A percentile compares a stretch with the other conserved stretches of the same genome.
Conservation (phyloP, 1,140 invertebrate species). For the Micrasema minimum region DNA sequence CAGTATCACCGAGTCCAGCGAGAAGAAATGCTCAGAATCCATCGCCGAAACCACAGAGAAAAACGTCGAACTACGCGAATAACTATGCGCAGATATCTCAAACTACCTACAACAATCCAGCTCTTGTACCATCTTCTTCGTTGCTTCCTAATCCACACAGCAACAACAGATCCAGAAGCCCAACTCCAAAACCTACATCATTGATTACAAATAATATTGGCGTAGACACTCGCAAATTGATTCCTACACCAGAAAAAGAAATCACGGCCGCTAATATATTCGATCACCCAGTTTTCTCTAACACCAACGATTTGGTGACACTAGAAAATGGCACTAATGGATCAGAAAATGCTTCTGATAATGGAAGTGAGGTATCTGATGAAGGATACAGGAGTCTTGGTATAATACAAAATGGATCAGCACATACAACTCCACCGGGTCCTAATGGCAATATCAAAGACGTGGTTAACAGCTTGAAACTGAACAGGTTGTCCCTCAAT, state of each 20-base stretch:
- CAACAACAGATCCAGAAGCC: slow-evolving; percentile 67
- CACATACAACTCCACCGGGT: slow-evolving; percentile 60
- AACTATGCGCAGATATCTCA: slow-evolving; percentile 7
- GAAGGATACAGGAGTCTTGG: slow-evolving; percentile 87
- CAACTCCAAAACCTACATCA: slow-evolving; percentile 61
- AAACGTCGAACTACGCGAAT: slow-evolving; percentile 9
- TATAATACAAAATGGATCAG: slow-evolving; percentile 69
- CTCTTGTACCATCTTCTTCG: slow-evolving; percentile 36
- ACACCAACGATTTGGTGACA: slow-evolving; percentile 51
- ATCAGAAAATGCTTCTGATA: slow-evolving; percentile 77
- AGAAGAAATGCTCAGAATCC: slow-evolving; percentile 35
- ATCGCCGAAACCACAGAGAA: slow-evolving; percentile 44
- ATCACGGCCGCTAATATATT: slow-evolving; percentile 39
- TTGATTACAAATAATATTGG: slow-evolving; percentile 62
- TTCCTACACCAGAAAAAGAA: slow-evolving; percentile 58
- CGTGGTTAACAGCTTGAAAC: slow-evolving; percentile 62
- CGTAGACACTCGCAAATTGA: slow-evolving; percentile 60
- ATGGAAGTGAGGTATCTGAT: slow-evolving; percentile 87
- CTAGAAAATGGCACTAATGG: slow-evolving; percentile 59
- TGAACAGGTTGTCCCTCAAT: slow-evolving; percentile 72
- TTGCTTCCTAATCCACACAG: slow-evolving; percentile 47
- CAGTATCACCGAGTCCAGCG: slow-evolving; percentile 48
- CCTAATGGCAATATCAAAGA: slow-evolving; percentile 52
- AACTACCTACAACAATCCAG: slow-evolving; percentile 33
- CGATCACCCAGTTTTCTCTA: slow-evolving; percentile 49